phyloP scores from a whole-genome alignment of 2,888 invertebrate genomes.

The Bedellia somnulentella region DNA sequence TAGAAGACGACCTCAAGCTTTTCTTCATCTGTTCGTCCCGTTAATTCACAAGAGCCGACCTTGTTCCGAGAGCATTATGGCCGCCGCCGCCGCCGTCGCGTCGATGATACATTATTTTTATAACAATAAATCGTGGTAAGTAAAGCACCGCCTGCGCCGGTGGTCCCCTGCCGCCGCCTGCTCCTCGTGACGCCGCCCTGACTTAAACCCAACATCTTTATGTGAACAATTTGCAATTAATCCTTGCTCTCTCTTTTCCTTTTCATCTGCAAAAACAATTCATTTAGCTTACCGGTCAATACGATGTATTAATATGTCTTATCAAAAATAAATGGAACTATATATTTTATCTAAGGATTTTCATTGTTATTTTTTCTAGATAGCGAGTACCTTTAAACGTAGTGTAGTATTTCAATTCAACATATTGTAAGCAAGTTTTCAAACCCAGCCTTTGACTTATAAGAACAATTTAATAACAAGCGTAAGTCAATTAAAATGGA shows the following conservation, averaged over 20 bases:
- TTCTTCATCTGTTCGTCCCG: slow-evolving; percentile 17
- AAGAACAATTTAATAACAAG: too few relatives aligned
- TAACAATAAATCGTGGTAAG: slow-evolving; percentile 59
- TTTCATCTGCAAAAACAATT: background rate
- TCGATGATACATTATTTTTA: slow-evolving; percentile 62
- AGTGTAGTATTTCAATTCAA: too few relatives aligned
- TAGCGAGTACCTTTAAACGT: too few relatives aligned
- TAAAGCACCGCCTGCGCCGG: slow-evolving; percentile 50
- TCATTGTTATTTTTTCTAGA: too few relatives aligned
- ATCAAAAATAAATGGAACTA: too few relatives aligned
- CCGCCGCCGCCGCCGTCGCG: slow-evolving; percentile 18
- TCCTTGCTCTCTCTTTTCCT: slow-evolving; percentile 6
- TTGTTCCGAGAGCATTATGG: slow-evolving; percentile 54
- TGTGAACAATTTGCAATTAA: slow-evolving; percentile 15
- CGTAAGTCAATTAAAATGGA: too few relatives aligned
- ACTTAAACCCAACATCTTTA: slow-evolving; percentile 15
- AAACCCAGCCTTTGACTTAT: too few relatives aligned
- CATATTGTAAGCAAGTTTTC: too few relatives aligned
- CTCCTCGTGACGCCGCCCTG: slow-evolving; percentile 18
- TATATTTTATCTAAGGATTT: too few relatives aligned
- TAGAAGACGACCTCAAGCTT: slow-evolving; percentile 7
- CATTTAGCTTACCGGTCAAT: too few relatives aligned
- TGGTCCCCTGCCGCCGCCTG: slow-evolving; percentile 26
- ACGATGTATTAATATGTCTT: too few relatives aligned
- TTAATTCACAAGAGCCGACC: slow-evolving; percentile 33